phyloP scores from a whole-genome alignment of 2,797 vertebrate genomes.

The Chaetophractus vellerosus region DNA sequence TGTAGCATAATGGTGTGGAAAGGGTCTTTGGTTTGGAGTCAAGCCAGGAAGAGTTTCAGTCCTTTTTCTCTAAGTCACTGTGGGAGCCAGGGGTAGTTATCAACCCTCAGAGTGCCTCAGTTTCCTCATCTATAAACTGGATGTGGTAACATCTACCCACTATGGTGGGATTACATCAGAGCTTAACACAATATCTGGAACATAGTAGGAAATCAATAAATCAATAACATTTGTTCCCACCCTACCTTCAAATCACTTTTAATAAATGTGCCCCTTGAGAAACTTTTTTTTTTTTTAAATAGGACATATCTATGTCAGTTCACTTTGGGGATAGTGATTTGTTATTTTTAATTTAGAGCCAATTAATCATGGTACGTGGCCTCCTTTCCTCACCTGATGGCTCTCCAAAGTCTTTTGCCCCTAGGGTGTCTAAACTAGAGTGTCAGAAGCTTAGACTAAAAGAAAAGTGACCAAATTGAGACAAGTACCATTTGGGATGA shows the following conservation, averaged over 20 bases:
- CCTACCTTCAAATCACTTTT: neutral
- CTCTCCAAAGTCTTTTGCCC: neutral
- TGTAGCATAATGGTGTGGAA: neutral
- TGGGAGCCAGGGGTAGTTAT: neutral
- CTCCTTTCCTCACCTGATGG: neutral
- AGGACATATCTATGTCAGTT: slow-evolving; percentile 4
- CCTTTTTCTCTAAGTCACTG: neutral
- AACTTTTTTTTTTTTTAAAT: neutral
- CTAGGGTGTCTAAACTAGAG: neutral
- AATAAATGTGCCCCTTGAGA: slow-evolving; percentile 27
- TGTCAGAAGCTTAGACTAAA: neutral
- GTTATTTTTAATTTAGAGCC: slow-evolving; percentile 53
- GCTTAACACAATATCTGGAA: neutral
- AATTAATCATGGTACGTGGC: neutral
- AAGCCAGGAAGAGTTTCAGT: neutral
- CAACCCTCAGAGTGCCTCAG: neutral
- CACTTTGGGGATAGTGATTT: slow-evolving; percentile 12
- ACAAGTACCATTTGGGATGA: neutral
- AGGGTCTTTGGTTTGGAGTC: neutral
- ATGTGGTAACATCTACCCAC: rapidly evolving
- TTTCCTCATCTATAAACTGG: neutral
- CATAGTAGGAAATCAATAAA: neutral
- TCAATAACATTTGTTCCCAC: neutral
- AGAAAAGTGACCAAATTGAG: neutral
- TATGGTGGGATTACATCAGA: neutral